phyloP scores from a whole-genome alignment of 2,797 vertebrate species.

The Tragopan temminckii region DNA sequence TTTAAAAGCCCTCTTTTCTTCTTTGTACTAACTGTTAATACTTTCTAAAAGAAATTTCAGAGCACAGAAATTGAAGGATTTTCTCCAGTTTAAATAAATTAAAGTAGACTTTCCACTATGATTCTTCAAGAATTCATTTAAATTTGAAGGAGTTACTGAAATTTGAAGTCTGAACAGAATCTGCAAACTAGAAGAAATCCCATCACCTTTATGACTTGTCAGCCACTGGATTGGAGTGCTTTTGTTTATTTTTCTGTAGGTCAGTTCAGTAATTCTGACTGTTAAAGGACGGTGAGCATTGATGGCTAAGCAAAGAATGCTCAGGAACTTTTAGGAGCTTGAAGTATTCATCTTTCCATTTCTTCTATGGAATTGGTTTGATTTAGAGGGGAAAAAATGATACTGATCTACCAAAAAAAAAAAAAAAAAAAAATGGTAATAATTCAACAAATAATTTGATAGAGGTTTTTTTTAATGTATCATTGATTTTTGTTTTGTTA shows the following conservation, averaged over 20 bases:
- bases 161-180: background rate
- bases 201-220: background rate
- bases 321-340: background rate
- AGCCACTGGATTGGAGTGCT: background rate
- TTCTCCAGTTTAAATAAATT: background rate
- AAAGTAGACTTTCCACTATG: background rate
- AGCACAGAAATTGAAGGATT: background rate
- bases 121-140: background rate
- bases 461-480: fast-evolving
- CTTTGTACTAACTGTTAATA: background rate
- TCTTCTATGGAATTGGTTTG: background rate
- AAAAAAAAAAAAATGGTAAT: background rate
- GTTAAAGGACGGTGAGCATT: background rate
- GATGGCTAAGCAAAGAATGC: background rate
- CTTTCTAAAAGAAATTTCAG: background rate
- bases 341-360: background rate
- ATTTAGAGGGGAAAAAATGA: background rate
- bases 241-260: background rate
- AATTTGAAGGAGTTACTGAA: background rate
- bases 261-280: background rate
- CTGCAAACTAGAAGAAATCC: background rate
- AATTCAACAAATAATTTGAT: background rate
- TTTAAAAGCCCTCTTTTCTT: background rate
- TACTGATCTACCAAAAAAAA: background rate
- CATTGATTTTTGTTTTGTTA: background rate